Evolutionary conservation across 1,140 invertebrate genomes (phyloP), one percentile per base, ranked within the genome.

Genomic region (Apis dorsata): DNA sequence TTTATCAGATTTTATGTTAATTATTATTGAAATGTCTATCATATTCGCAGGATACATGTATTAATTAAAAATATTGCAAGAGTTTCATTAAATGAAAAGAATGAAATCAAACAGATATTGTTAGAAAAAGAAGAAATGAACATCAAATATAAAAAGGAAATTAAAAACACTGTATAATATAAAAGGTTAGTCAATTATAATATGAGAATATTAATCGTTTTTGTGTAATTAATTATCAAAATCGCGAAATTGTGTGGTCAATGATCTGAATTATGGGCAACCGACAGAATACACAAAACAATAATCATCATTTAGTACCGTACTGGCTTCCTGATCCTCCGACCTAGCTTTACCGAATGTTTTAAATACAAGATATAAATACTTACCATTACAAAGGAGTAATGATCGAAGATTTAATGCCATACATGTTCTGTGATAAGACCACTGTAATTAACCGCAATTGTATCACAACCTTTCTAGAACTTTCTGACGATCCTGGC

Each of bases 381-480:
- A 66, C 65, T 87, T 86, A 92, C 90, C 89, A 87, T 92, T 92
- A 90, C 88, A 90, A 63, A 11, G 90, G 90, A 91, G 92, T 89
- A 91, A 94, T 91, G 92, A 93, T 82, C 87, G 92, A 94, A 89
- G 90, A 94, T 94, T 81, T 94, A 94, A 94, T 94, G 94, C 94
- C 94, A 94, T 94, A 94, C 93, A 94, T 94, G 93, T 94, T 94
- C 94, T 94, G 94, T 94, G 94, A 94, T 94, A 94, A 94, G 93
- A 94, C 93, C 93, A 93, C 93, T 90, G 91, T 93, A 93, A 94
- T 93, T 93, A 74, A 93, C 91, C 93, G 91, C 93, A 94, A 93
- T 90, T 91, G 90, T 93, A 92, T 92, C 91, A 92, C 90, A 75
- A 91, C 88, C 86, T 93, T 89, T 89, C 76, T 85, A 87, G 86